These are phyloP conservation scores for Cerceris ruficornis DNA, from an alignment of 2,888 invertebrate genomes.

Conservation along the genomic window DNA sequence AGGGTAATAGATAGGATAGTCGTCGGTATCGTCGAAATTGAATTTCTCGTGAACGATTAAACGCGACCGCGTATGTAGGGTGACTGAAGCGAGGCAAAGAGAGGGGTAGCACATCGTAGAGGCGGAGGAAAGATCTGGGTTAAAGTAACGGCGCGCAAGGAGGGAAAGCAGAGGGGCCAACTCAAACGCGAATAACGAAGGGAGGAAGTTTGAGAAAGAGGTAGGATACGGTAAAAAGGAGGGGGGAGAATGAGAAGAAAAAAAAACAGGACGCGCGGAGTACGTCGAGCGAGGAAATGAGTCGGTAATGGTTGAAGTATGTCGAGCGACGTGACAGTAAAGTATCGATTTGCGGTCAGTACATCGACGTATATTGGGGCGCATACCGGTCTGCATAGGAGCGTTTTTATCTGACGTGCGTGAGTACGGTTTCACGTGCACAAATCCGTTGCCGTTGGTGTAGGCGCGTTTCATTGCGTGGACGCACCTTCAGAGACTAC, in stretches of 20 bases:
- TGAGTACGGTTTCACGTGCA: slow-evolving; percentile 18
- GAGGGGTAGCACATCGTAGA: too few relatives aligned
- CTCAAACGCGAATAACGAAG: not conserved
- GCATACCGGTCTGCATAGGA: slow-evolving; percentile 20
- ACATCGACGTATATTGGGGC: slow-evolving; percentile 21
- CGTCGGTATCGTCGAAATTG: slow-evolving; percentile 67
- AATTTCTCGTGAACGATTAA: slow-evolving; percentile 69
- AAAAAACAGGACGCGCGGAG: not conserved
- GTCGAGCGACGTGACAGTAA: slow-evolving; percentile 25
- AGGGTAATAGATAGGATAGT: slow-evolving; percentile 48
- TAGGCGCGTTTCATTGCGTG: not conserved
- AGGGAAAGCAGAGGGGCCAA: slow-evolving; percentile 4
- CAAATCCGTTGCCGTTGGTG: slow-evolving; percentile 21
- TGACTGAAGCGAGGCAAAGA: slow-evolving; percentile 7
- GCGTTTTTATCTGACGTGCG: slow-evolving; percentile 23
- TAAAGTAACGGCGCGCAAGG: not conserved
- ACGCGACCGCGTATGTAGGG: slow-evolving; percentile 28
- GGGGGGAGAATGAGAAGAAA: not conserved
- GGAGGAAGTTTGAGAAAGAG: not conserved
- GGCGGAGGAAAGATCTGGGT: not conserved
- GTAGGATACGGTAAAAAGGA: not conserved
- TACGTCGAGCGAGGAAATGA: slow-evolving; percentile 11
- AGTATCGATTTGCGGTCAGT: slow-evolving; percentile 47
- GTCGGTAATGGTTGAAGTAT: slow-evolving; percentile 36
- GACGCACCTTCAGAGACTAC: slow-evolving; percentile 35